These are phyloP conservation scores for Tragopan temminckii DNA, from an alignment of 2,797 vertebrate species.

Conservation along the genomic window DNA sequence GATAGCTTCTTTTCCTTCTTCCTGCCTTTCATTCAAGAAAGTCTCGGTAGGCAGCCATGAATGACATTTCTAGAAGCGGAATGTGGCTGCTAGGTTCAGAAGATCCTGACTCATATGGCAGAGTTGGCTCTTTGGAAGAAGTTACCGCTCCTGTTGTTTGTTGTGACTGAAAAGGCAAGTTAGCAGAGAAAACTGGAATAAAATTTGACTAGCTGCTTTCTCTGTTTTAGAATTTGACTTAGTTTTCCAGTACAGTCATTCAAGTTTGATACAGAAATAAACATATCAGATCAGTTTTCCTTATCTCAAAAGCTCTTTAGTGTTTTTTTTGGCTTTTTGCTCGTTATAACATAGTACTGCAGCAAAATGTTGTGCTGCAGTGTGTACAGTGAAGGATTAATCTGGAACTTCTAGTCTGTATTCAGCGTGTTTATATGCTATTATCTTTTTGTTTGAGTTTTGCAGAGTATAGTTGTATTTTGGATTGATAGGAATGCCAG, in stretches of 20 bases:
- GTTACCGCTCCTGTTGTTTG: not conserved
- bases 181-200: not conserved
- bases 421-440: not conserved
- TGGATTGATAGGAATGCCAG: not conserved
- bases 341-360: not conserved
- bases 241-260: not conserved
- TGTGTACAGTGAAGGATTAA: not conserved
- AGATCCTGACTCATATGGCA: not conserved
- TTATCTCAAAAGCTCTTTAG: not conserved
- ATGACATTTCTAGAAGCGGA: conserved; percentile 30
- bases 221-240: not conserved
- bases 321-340: not conserved
- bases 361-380: not conserved
- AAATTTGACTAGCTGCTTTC: not conserved
- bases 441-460: not conserved
- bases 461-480: conserved; percentile 27
- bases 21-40: conserved; percentile 41
- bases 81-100: not conserved
- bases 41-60: not conserved
- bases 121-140: not conserved
- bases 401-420: not conserved
- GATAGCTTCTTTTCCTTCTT: conserved; percentile 22
- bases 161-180: not conserved
- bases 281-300: not conserved
- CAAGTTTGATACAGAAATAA: not conserved